A percentile compares a stretch with the other conserved stretches of the same genome.
Evolutionary conservation across 1,140 invertebrate genomes (phyloP).

Genomic region (Drosophila truncata): DNA sequence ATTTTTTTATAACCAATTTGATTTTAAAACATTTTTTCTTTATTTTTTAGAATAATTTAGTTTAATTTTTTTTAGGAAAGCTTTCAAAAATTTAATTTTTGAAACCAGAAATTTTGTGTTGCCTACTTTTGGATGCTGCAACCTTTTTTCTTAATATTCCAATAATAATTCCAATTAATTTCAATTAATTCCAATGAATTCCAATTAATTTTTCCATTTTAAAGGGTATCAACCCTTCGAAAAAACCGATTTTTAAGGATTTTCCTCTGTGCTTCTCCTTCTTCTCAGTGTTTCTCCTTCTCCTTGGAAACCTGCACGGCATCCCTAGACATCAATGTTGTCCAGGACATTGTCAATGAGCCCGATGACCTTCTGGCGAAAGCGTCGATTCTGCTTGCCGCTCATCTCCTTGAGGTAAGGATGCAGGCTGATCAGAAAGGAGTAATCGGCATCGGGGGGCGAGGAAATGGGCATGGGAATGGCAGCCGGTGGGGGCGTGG

Average conservation of each 20-base stretch:
- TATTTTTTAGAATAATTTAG: too few species aligned
- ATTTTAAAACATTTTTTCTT: too few species aligned
- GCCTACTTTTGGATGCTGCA: not conserved
- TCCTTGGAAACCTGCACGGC: too few species aligned
- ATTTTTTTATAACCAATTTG: too few species aligned
- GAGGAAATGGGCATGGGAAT: constrained; percentile 16
- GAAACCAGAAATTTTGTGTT: not conserved
- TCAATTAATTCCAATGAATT: too few species aligned
- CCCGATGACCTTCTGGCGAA: constrained; percentile 76
- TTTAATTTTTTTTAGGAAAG: not conserved
- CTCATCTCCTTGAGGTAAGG: constrained; percentile 80
- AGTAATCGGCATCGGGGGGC: constrained; percentile 75
- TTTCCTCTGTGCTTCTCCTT: not conserved
- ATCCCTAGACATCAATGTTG: constrained; percentile 54
- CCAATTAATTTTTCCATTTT: not conserved
- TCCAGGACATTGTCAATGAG: constrained; percentile 79
- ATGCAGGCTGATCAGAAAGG: constrained; percentile 78
- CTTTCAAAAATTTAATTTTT: too few species aligned
- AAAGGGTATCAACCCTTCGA: not conserved
- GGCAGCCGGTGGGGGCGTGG: constrained; percentile 27
- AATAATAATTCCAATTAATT: too few species aligned
- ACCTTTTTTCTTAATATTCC: too few species aligned
- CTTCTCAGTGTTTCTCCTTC: too few species aligned
- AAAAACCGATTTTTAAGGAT: not conserved
- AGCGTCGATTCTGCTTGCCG: constrained; percentile 79